phyloP scores from a whole-genome alignment of 1,140 invertebrate species.

The Gryllus bimaculatus region DNA sequence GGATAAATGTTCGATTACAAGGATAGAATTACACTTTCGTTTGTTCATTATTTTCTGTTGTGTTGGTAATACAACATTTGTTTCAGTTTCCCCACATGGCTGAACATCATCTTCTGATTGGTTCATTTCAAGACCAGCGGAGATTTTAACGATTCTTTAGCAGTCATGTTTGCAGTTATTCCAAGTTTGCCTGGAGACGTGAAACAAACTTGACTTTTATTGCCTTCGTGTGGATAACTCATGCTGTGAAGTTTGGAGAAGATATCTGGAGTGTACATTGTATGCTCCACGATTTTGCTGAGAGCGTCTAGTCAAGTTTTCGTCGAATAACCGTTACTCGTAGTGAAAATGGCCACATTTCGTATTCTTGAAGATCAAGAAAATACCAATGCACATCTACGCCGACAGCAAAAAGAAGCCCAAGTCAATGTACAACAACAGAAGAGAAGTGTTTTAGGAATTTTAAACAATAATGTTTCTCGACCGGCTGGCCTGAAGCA shows the following conservation, averaged over 20 bases:
- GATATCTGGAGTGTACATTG: not conserved
- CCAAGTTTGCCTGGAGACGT: not conserved
- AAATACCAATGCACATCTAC: not conserved
- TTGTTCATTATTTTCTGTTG: not conserved
- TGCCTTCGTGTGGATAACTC: not conserved
- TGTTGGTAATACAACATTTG: not conserved
- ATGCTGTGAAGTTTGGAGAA: not conserved
- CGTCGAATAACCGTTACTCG: constrained; percentile 6
- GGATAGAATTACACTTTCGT: not conserved
- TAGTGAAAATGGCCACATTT: constrained; percentile 11
- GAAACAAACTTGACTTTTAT: not conserved
- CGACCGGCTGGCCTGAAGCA: constrained; percentile 25
- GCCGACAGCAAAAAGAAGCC: not conserved
- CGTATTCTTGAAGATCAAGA: constrained; percentile 13
- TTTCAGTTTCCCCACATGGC: constrained; percentile 8
- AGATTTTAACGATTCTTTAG: constrained; percentile 13
- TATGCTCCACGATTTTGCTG: not conserved
- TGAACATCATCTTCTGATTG: not conserved
- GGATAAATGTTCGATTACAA: too few relatives aligned
- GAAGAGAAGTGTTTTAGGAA: constrained; percentile 47
- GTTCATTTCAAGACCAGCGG: constrained; percentile 12
- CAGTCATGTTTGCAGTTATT: not conserved
- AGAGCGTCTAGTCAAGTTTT: not conserved
- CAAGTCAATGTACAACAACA: constrained; percentile 32
- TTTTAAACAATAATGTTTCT: constrained; percentile 38